These are phyloP conservation scores for Hyppa rectilinea DNA, from an alignment of 2,888 invertebrate genomes.

Conservation along the genomic window DNA sequence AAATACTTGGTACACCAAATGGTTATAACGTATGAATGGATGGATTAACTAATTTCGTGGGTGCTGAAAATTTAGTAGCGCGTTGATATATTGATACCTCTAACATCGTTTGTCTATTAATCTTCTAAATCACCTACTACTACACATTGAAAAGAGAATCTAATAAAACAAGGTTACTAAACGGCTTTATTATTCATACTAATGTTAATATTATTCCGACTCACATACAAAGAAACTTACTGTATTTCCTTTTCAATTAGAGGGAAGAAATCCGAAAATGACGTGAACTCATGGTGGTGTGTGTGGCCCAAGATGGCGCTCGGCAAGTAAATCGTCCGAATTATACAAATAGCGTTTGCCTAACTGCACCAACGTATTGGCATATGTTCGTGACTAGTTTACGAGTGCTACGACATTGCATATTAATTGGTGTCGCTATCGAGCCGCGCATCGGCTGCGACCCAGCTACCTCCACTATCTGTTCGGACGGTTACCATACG, in stretches of 20 bases:
- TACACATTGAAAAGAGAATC: constrained; percentile 52
- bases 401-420: constrained; percentile 89
- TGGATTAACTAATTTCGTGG: constrained; percentile 53
- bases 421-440: constrained; percentile 90
- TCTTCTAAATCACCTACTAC: constrained; percentile 60
- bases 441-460: constrained; percentile 85
- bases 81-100: constrained; percentile 60
- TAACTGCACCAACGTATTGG: constrained; percentile 89
- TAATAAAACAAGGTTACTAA: constrained; percentile 46
- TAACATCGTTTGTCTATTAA: constrained; percentile 64
- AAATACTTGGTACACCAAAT: constrained; percentile 51
- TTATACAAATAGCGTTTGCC: constrained; percentile 88
- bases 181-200: constrained; percentile 60
- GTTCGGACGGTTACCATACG: constrained; percentile 61
- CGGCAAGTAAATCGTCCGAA: constrained; percentile 82
- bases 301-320: constrained; percentile 67
- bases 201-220: constrained; percentile 61
- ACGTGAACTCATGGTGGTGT: constrained; percentile 49
- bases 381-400: constrained; percentile 90
- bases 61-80: constrained; percentile 50
- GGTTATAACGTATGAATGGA: constrained; percentile 56
- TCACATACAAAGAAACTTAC: constrained; percentile 38
- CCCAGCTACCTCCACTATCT: constrained; percentile 79
- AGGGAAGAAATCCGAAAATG: constrained; percentile 59
- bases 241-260: constrained; percentile 57